Evolutionary conservation across 2,797 vertebrate genomes (phyloP), one percentile per base, ranked within the genome.

Genomic region (Chrosomus eos): DNA sequence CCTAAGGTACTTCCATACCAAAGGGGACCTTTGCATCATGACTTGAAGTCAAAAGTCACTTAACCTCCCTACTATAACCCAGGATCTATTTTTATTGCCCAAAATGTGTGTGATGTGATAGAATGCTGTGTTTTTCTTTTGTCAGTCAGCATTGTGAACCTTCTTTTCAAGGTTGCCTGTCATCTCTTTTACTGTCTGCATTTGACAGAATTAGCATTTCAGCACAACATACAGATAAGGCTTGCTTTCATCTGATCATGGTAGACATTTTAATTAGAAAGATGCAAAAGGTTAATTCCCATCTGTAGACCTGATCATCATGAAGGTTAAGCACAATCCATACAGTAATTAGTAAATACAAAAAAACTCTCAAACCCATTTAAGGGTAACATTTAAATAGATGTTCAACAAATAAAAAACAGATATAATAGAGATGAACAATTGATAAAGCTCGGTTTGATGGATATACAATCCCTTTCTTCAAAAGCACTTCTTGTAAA

Each of bases 211-310:
- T 85, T 36, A 55, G 43, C 79, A 70, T 81, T 71, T 82, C 55
- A 79, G 55, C 67, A 55, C 66, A 82, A 68, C 66, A 72, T 19
- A n/a, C 48, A 84, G 31, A 83, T 89, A 28, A 74, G 70, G 14
- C 68, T 73, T 14, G 64, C 9, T 62, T n/a, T 73, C n/a, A 11
- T 80, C 80, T 77, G 31, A 82, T 53, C 58, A 83, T 79, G 48
- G 68, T 67, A 85, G 82, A 60, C n/a, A n/a, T 89, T 83, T 86
- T 90, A 88, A 91, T 88, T 86, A 79, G 86, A 36, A 88, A 81
- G 48, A 86, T 82, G 73, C 51, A 73, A 76, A 89, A 86, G 83
- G 83, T 87, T 86, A 48, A 90, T 83, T 86, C 51, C n/a, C 9
- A 11, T 87, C 77, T 87, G 86, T 60, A 86, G 78, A 88, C n/a